Conservation (phyloP, 2,888 invertebrate species). For the Drosophila bunnanda region DNA sequence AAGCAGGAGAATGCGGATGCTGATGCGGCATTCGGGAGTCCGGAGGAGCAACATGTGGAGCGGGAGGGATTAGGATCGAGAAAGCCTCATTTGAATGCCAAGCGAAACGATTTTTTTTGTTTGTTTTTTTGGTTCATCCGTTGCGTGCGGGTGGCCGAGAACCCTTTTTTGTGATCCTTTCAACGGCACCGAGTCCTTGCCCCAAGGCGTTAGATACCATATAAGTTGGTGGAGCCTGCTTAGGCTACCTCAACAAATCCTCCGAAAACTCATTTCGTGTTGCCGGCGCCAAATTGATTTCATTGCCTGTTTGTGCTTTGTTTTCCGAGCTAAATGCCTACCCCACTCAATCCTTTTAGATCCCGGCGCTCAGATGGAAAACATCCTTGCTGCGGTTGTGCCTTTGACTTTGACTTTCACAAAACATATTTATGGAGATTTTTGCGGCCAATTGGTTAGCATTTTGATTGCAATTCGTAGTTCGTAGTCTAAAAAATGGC, state of each 20-base stretch:
- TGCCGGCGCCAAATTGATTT: conserved; percentile 75
- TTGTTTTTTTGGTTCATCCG: not conserved
- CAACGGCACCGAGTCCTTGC: conserved; percentile 45
- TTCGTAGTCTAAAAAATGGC: not conserved
- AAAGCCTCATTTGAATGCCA: conserved; percentile 56
- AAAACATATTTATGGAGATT: conserved; percentile 19
- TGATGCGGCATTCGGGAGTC: not conserved
- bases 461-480: conserved; percentile 28
- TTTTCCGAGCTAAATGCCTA: conserved; percentile 38
- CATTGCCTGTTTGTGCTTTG: conserved; percentile 48
- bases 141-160: conserved; percentile 17
- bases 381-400: conserved; percentile 16
- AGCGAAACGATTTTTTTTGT: conserved; percentile 23
- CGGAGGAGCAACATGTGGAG: conserved; percentile 63
- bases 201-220: conserved; percentile 40
- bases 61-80: conserved; percentile 33
- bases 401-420: conserved; percentile 22
- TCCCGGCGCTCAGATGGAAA: conserved; percentile 6
- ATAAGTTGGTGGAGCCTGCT: conserved; percentile 34
- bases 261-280: conserved; percentile 70
- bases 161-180: conserved; percentile 59
- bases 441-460: conserved; percentile 22
- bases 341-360: conserved; percentile 6
- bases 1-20: not conserved
- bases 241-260: conserved; percentile 56